These are phyloP conservation scores for Mionectes macconnelli DNA, from an alignment of 2,113 vertebrate species.

Conservation along the genomic window DNA sequence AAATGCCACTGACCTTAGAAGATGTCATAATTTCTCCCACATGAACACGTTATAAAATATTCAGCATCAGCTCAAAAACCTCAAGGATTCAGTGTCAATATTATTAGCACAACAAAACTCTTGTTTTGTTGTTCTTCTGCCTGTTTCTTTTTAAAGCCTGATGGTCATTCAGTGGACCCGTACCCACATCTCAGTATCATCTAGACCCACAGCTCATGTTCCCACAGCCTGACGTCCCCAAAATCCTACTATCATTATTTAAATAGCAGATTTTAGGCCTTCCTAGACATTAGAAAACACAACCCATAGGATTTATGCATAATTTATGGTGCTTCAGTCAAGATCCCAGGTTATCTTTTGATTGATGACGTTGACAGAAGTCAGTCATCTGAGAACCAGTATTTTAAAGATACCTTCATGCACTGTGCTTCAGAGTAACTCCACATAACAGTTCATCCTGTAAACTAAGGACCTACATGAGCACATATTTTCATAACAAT, in stretches of 20 bases:
- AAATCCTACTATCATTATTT: not conserved
- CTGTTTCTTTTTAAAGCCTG: not conserved
- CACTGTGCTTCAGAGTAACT: not conserved
- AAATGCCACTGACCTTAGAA: not conserved
- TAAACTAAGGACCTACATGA: not conserved
- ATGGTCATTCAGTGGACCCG: not conserved
- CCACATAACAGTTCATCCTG: not conserved
- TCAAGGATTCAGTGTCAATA: not conserved
- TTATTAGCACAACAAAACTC: not conserved
- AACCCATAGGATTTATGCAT: not conserved
- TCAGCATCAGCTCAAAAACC: not conserved
- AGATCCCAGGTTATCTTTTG: not conserved
- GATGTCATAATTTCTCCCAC: not conserved
- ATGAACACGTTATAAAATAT: fast-evolving
- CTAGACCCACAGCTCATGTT: not conserved
- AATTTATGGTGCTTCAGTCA: not conserved
- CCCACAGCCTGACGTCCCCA: not conserved
- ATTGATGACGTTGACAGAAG: not conserved
- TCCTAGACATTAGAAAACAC: not conserved
- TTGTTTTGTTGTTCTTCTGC: not conserved
- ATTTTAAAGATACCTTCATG: not conserved
- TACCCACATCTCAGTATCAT: not conserved
- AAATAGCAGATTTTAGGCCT: not conserved
- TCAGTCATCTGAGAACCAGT: not conserved
- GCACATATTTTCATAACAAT: not conserved